Evolutionary conservation across 2,888 invertebrate species (phyloP), one percentile per base, ranked within the genome.

Genomic region (Meghimatium bilineatum): DNA sequence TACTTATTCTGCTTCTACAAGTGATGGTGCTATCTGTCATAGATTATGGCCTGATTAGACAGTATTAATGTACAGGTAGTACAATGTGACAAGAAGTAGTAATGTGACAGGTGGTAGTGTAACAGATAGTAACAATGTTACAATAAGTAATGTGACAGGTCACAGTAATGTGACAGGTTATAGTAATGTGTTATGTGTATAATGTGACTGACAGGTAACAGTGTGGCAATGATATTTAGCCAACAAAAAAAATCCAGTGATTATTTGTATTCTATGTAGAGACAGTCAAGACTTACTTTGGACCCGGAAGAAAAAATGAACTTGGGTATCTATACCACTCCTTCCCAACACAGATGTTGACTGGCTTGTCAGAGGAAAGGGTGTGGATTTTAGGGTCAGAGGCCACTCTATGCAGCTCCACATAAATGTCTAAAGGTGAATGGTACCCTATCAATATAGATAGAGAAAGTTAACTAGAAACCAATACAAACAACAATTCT

Each of bases 271-370:
- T 6, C 36, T 1, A 69, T 23, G 36, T 34, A 44, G 1, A 38
- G 26, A 17, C 3, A 56, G 56, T 14, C 6, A 56, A 32, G 36
- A 87, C 92, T 90, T 87, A 93, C 93, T 95, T 95, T 79, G 96
- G 95, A 0, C 95, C 95, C 0, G 98, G 98, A 71, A 99, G 94
- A 93, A 98, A 98, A 94, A 99, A 99, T 87, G 97, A 97, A 75
- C 97, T 97, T 0, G 99, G 98, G 91, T 96, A 99, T 38, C 99
- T 95, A 94, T 99, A 96, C 99, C 99, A 99, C 91, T 99, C 99
- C 94, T 99, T 99, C 76, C 99, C 99, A 87, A 97, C 95, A 93
- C 99, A 99, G 10, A 99, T 96, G 84, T 96, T 95, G 44, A 94
- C 93, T 38, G 92, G 91, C 83, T 93, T 88, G 74, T 91, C 91